phyloP scores from a whole-genome alignment of 92 coral and sea anemone species.

The Parazoanthus swiftii region DNA sequence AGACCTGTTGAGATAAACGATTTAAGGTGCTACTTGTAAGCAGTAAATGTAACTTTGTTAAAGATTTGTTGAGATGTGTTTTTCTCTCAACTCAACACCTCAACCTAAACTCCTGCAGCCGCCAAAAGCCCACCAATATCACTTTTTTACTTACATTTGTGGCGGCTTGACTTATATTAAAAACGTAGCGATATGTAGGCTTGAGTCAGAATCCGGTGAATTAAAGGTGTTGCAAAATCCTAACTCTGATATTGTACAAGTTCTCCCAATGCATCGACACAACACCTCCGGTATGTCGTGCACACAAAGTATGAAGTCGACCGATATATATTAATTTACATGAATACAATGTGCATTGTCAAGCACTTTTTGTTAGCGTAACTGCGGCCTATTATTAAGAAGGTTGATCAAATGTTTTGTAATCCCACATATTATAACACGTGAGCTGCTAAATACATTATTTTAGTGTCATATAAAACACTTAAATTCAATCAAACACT shows the following conservation, averaged over 20 bases:
- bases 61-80: background rate
- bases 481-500: background rate
- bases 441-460: background rate
- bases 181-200: background rate
- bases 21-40: background rate
- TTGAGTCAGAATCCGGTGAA: background rate
- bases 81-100: background rate
- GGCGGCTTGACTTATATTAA: background rate
- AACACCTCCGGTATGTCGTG: background rate
- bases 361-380: slow-evolving; percentile 5
- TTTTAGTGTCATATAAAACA: background rate
- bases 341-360: slow-evolving; percentile 19
- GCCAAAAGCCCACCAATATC: too few species aligned
- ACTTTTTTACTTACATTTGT: slow-evolving; percentile 14
- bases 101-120: background rate
- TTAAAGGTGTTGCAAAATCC: background rate
- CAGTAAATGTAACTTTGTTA: background rate
- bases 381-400: slow-evolving; percentile 5
- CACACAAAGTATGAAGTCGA: slow-evolving; percentile 24
- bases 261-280: background rate
- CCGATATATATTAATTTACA: slow-evolving; percentile 27
- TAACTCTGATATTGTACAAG: background rate
- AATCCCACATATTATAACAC: background rate
- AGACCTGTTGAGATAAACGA: slow-evolving; percentile 18
- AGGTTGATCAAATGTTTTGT: background rate